A percentile compares a stretch with the other conserved stretches of the same genome.
These are phyloP conservation scores for Drosophila pseudoobscura DNA, from an alignment of 1,140 invertebrate genomes.

Conservation along the genomic window DNA sequence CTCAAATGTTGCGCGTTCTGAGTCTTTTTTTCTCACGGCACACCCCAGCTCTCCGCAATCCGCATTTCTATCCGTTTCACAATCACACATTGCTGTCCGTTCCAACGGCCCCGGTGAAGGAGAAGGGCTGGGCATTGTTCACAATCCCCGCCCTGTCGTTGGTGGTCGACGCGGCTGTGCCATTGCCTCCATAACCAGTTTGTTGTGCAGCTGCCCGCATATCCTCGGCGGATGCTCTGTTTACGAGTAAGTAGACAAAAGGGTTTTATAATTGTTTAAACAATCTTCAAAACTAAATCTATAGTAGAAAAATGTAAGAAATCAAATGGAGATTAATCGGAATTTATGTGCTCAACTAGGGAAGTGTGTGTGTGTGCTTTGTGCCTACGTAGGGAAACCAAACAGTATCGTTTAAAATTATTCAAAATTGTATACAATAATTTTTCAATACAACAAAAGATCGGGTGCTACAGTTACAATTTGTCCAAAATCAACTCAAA, in stretches of 20 bases:
- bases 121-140: slow-evolving; percentile 90
- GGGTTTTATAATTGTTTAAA: background rate
- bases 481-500: slow-evolving; percentile 9
- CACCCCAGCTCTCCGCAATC: slow-evolving; percentile 27
- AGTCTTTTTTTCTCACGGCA: slow-evolving; percentile 77
- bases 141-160: slow-evolving; percentile 88
- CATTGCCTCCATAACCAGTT: slow-evolving; percentile 61
- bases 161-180: slow-evolving; percentile 56
- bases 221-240: slow-evolving; percentile 89
- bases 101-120: slow-evolving; percentile 87
- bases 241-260: slow-evolving; percentile 36
- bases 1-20: slow-evolving; percentile 69
- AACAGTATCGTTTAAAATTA: background rate
- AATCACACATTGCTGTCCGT: slow-evolving; percentile 87
- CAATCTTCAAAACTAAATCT: background rate
- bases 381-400: slow-evolving; percentile 33
- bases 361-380: slow-evolving; percentile 4
- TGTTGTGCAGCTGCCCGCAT: slow-evolving; percentile 88
- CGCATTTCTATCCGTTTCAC: slow-evolving; percentile 10
- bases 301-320: background rate
- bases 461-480: slow-evolving; percentile 16
- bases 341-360: slow-evolving; percentile 18
- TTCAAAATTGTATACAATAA: background rate
- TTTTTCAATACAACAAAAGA: background rate
- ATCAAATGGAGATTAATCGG: background rate